Evolutionary conservation across 2,113 vertebrate genomes (phyloP).

Genomic region (Lates calcarifer): DNA sequence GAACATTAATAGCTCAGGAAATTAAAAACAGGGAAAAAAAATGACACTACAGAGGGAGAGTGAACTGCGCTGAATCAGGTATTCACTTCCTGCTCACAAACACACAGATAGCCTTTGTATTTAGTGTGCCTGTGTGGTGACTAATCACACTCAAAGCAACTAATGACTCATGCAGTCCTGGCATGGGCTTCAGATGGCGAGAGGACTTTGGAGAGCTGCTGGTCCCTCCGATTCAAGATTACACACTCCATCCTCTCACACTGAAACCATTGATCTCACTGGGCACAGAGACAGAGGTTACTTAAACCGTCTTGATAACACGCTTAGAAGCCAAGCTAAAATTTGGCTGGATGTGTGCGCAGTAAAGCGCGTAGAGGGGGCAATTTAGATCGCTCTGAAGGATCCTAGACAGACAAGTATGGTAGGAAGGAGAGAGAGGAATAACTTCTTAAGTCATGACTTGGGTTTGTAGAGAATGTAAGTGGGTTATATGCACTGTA

Average conservation of each 20-base stretch:
- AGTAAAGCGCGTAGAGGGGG: slow-evolving; percentile 15
- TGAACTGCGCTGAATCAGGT: slow-evolving; percentile 48
- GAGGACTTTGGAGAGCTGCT: slow-evolving; percentile 60
- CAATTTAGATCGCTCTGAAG: slow-evolving; percentile 38
- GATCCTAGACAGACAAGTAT: slow-evolving; percentile 12
- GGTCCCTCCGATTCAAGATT: slow-evolving; percentile 55
- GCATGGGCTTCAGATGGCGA: slow-evolving; percentile 47
- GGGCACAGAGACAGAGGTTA: slow-evolving; percentile 49
- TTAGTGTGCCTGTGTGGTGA: slow-evolving; percentile 53
- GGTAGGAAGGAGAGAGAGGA: not conserved
- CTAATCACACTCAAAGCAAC: slow-evolving; percentile 70
- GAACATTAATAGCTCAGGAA: slow-evolving; percentile 35
- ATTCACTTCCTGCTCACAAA: slow-evolving; percentile 40
- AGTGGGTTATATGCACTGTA: not conserved
- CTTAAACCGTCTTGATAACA: slow-evolving; percentile 46
- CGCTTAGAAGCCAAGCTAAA: slow-evolving; percentile 17
- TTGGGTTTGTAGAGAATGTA: slow-evolving; percentile 1
- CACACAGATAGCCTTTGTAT: slow-evolving; percentile 47
- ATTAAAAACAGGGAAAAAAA: slow-evolving; percentile 28
- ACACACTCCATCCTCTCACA: slow-evolving; percentile 57
- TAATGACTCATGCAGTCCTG: slow-evolving; percentile 76
- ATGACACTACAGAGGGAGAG: not conserved
- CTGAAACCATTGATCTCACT: slow-evolving; percentile 61
- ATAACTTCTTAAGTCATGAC: not conserved
- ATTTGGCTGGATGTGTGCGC: slow-evolving; percentile 33